Percentiles rank a stretch among this genome's conserved stretches.
These are phyloP conservation scores for Plagodis pulveraria DNA, from an alignment of 2,888 invertebrate genomes.

Conservation along the genomic window DNA sequence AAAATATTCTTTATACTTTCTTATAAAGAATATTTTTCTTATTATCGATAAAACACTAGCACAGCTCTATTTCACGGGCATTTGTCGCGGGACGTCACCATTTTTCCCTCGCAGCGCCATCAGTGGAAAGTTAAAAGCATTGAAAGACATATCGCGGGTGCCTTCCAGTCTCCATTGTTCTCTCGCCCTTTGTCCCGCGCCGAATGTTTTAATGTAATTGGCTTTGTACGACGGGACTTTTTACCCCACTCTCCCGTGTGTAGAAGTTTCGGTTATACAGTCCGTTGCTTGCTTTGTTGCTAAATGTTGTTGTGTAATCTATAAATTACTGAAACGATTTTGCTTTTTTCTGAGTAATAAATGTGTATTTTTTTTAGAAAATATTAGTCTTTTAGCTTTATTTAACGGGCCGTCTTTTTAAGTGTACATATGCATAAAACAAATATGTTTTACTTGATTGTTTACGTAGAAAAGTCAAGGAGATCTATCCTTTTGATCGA, in stretches of 20 bases:
- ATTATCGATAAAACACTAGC: conserved; percentile 17
- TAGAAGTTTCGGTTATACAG: conserved; percentile 50
- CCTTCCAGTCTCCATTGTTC: conserved; percentile 79
- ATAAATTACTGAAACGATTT: background rate
- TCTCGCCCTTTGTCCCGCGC: conserved; percentile 78
- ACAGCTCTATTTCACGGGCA: conserved; percentile 72
- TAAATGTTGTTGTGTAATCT: conserved; percentile 11
- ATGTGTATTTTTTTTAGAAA: too few relatives aligned
- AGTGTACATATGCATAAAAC: too few relatives aligned
- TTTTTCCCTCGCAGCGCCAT: conserved; percentile 79
- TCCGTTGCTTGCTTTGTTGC: conserved; percentile 30
- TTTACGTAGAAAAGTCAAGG: too few relatives aligned
- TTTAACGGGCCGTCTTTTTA: too few relatives aligned
- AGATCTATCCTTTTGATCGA: too few relatives aligned
- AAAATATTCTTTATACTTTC: too few relatives aligned
- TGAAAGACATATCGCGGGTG: conserved; percentile 84
- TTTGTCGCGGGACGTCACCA: conserved; percentile 82
- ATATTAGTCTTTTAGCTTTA: too few relatives aligned
- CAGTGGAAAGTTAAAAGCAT: conserved; percentile 84
- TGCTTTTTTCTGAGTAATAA: background rate
- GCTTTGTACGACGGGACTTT: conserved; percentile 77
- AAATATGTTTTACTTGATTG: too few relatives aligned
- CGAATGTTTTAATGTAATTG: conserved; percentile 85
- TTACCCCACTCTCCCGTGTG: conserved; percentile 57
- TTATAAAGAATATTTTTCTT: too few relatives aligned